Evolutionary conservation across 2,113 vertebrate species (phyloP).

Genomic region (Zingel zingel): DNA sequence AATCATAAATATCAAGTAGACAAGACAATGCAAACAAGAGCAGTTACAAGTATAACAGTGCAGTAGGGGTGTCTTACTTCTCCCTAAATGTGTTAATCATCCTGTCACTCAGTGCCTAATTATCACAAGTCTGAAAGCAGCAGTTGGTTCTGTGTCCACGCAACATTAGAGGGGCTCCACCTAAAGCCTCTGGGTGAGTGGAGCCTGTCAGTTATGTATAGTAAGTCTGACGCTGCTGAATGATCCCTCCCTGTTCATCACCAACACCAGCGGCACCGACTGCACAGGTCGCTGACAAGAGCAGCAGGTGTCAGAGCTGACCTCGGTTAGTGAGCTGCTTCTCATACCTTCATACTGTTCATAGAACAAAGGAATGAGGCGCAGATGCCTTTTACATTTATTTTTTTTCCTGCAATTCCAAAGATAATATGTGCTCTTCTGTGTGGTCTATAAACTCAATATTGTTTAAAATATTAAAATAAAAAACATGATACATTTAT

Average conservation of each 20-base stretch:
- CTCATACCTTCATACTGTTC: constrained; percentile 25
- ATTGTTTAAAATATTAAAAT: neutral
- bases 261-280: neutral
- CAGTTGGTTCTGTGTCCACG: constrained; percentile 5
- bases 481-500: neutral
- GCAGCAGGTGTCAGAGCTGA: constrained; percentile 29
- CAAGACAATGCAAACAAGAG: neutral
- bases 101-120: constrained; percentile 20
- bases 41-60: neutral
- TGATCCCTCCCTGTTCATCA: constrained; percentile 12
- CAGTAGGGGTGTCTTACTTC: neutral
- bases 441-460: neutral
- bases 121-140: constrained; percentile 1
- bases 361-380: constrained; percentile 32
- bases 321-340: constrained; percentile 9
- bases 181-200: constrained; percentile 29
- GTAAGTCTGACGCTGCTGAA: constrained; percentile 3
- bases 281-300: neutral
- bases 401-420: neutral
- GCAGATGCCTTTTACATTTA: neutral
- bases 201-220: constrained; percentile 17
- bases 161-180: constrained; percentile 9
- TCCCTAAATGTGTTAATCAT: neutral
- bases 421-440: neutral
- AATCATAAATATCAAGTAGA: neutral